A percentile compares a stretch with the other conserved stretches of the same genome.
Conservation (phyloP, 2,797 vertebrate species). For the Lycodopsis pacificus region DNA sequence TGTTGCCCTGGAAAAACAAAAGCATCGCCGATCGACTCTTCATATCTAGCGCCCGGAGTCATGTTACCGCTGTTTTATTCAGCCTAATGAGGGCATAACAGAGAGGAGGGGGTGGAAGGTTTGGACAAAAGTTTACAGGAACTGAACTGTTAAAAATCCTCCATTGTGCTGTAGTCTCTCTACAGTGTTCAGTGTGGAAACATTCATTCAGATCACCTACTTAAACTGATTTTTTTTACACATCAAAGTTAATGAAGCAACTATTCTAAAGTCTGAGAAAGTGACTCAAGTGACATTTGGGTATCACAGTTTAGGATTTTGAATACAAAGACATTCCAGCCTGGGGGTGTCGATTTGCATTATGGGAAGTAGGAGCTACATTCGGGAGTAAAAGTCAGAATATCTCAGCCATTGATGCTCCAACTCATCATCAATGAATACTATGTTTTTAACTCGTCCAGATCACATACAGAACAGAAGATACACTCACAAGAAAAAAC, state of each 20-base stretch:
- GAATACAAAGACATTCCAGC: background rate
- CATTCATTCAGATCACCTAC: background rate
- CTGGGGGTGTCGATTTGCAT: background rate
- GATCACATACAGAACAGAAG: background rate
- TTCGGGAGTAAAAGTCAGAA: background rate
- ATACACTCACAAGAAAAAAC: background rate
- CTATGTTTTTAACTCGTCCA: background rate
- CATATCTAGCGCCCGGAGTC: conserved; percentile 42
- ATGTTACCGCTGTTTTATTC: conserved; percentile 47
- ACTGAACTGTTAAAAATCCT: conserved; percentile 31
- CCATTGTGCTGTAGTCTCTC: conserved; percentile 6
- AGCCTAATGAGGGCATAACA: conserved; percentile 37
- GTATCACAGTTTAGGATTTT: background rate
- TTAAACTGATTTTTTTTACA: conserved; percentile 4
- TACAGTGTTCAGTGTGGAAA: conserved; percentile 14
- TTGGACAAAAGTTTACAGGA: conserved; percentile 37
- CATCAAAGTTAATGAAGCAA: background rate
- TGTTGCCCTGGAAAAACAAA: conserved; percentile 64
- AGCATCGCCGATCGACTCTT: conserved; percentile 55
- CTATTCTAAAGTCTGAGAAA: conserved; percentile 1
- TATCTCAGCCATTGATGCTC: background rate
- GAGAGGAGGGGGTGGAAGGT: conserved; percentile 16
- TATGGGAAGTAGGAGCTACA: background rate
- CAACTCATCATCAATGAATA: background rate
- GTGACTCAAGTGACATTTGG: background rate